Conservation (phyloP, 2,797 vertebrate species). For the Danio choprae region DNA sequence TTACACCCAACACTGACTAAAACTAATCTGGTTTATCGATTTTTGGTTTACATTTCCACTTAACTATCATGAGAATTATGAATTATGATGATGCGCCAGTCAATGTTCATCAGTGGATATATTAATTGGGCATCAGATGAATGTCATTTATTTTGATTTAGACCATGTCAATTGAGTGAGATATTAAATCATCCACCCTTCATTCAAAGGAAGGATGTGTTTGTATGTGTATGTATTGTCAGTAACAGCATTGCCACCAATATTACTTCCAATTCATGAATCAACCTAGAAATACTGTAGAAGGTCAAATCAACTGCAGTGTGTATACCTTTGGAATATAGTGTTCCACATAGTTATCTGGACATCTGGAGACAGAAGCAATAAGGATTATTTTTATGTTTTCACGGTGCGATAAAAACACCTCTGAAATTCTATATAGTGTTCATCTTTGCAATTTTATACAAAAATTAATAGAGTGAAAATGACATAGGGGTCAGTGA, state of each 20-base stretch:
- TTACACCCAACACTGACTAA: too few relatives aligned
- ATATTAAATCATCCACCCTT: slow-evolving; percentile 50
- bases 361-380: neutral
- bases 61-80: neutral
- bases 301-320: neutral
- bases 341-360: neutral
- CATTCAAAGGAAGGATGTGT: neutral
- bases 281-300: neutral
- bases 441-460: neutral
- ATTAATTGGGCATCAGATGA: slow-evolving; percentile 39
- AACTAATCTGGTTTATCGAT: too few relatives aligned
- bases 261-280: neutral
- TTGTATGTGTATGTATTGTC: neutral
- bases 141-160: slow-evolving; percentile 55
- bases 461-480: neutral
- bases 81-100: neutral
- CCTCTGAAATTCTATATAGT: neutral
- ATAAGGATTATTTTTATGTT: neutral
- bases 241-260: neutral
- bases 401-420: neutral
- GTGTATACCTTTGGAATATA: too few relatives aligned
- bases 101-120: neutral
- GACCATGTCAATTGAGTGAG: slow-evolving; percentile 32
- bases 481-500: neutral
- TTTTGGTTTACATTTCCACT: slow-evolving; percentile 40